Base-by-base conservation (phyloP, 2,888 invertebrate species). In the Eupithecia dodoneata region DNA sequence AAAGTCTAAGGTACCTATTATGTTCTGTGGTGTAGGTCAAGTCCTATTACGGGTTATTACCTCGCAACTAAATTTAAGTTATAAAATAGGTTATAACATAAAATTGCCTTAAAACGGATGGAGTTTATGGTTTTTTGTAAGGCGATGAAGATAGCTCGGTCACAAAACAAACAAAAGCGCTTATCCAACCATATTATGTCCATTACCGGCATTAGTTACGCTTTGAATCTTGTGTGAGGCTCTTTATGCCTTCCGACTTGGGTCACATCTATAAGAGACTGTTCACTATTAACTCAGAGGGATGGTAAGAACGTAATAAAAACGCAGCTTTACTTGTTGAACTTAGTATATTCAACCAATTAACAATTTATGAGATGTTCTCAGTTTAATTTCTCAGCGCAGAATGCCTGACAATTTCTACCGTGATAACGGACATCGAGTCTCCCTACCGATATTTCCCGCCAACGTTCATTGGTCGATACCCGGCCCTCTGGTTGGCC, bases 191-290 rank as follows among this genome's bases (percentile, higher is more conserved):
- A 13, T 42, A 69, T 10, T 42, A 69, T 10, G 63, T 77, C 76
- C 80, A 79, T 82, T 73, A 74, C 74, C 72, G 73, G 78, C 83
- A 87, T 87, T 89, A 89, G 88, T 87, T 85, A 85, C 85, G 85
- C 85, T 82, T 83, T 77, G 76, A 79, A 47, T 2, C 81, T 82
- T 81, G 72, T 78, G n/a, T 66, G 73, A 71, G 63, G 74, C 45
- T 9, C 12, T 73, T 79, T 79, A n/a, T 0, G 67, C 72, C 30
- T 45, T 45, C 67, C 78, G 78, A 76, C 10, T 10, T 7, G 30
- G 30, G 30, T 30, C 30, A 30, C 30, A 30, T 30, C 30, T 30
- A 0, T 30, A 1, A 30, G n/a, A n/a, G n/a, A n/a, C n/a, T n/a
- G n/a, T n/a, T n/a, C n/a, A n/a, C n/a, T n/a, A n/a, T n/a, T n/a